These are phyloP conservation scores for Dysidea cf. avara DNA, from an alignment of 37 sponge, comb jelly and placozoan genomes.

Conservation along the genomic window DNA sequence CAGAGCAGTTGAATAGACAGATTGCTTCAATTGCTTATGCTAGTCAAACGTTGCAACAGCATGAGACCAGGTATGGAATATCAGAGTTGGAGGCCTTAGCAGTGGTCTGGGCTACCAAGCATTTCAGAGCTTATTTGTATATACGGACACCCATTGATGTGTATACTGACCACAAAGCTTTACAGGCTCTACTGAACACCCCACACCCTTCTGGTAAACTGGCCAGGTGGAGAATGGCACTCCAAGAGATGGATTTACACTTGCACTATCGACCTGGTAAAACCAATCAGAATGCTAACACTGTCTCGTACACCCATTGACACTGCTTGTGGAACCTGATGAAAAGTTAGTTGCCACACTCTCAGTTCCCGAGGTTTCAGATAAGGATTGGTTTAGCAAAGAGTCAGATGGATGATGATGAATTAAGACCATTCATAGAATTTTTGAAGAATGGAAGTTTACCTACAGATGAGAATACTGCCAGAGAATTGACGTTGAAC, in stretches of 20 bases:
- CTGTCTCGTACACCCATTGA: no score
- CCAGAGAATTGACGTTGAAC: no score
- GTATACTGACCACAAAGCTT: slow-evolving; percentile 47
- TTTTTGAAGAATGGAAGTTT: slow-evolving; percentile 1
- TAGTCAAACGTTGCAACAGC: neutral
- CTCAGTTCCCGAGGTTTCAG: neutral
- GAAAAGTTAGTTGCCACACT: neutral
- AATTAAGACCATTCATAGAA: neutral
- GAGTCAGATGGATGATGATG: slow-evolving; percentile 5
- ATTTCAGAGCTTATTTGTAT: slow-evolving; percentile 44
- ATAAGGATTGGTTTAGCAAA: neutral
- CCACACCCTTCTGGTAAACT: slow-evolving; percentile 29
- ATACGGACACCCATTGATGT: no score
- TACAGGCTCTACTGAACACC: slow-evolving; percentile 9
- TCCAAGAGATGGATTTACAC: slow-evolving; percentile 43
- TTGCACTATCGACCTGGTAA: slow-evolving; percentile 33
- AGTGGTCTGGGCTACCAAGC: slow-evolving; percentile 33
- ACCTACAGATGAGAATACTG: no score
- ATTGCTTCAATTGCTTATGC: slow-evolving; percentile 27
- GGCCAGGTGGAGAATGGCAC: slow-evolving; percentile 38
- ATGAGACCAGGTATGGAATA: slow-evolving; percentile 28
- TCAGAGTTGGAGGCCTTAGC: slow-evolving; percentile 46
- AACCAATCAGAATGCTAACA: slow-evolving; percentile 38
- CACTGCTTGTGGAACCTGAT: neutral
- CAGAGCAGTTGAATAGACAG: slow-evolving; percentile 20